These are phyloP conservation scores for Lagria hirta DNA, from an alignment of 2,888 invertebrate genomes.

Conservation along the genomic window DNA sequence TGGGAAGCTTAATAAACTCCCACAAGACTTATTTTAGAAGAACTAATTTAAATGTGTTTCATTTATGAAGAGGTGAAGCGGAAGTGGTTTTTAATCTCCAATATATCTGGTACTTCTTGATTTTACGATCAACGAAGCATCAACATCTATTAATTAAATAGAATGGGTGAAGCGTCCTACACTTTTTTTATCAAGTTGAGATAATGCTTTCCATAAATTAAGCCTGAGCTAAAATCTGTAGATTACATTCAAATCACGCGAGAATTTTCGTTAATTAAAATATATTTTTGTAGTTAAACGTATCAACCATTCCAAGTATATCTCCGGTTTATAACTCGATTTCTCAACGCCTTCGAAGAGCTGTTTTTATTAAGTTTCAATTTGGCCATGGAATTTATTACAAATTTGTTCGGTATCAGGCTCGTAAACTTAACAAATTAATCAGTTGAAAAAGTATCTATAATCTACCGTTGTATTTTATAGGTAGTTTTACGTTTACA, in stretches of 20 bases:
- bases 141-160: too few species aligned
- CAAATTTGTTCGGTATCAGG: conserved; percentile 25
- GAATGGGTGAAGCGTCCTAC: too few species aligned
- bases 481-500: conserved; percentile 19
- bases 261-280: conserved; percentile 22
- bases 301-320: conserved; percentile 10
- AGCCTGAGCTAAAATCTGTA: conserved; percentile 12
- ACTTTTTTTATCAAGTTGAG: too few species aligned
- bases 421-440: conserved; percentile 25
- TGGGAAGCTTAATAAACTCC: too few species aligned
- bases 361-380: conserved; percentile 18
- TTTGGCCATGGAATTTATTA: conserved; percentile 24
- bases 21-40: too few species aligned
- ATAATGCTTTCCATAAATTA: conserved; percentile 19
- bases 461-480: conserved; percentile 25
- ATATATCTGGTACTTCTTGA: too few species aligned
- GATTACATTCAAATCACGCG: conserved; percentile 24
- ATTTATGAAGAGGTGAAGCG: too few species aligned
- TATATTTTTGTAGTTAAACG: too few species aligned
- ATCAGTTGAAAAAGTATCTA: conserved; percentile 24
- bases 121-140: too few species aligned
- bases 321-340: conserved; percentile 28
- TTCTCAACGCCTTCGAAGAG: conserved; percentile 33
- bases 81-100: too few species aligned
- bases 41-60: too few species aligned